Percentiles rank a stretch among this genome's conserved stretches.
Conservation (phyloP, 2,797 vertebrate species). For the Morus bassanus region DNA sequence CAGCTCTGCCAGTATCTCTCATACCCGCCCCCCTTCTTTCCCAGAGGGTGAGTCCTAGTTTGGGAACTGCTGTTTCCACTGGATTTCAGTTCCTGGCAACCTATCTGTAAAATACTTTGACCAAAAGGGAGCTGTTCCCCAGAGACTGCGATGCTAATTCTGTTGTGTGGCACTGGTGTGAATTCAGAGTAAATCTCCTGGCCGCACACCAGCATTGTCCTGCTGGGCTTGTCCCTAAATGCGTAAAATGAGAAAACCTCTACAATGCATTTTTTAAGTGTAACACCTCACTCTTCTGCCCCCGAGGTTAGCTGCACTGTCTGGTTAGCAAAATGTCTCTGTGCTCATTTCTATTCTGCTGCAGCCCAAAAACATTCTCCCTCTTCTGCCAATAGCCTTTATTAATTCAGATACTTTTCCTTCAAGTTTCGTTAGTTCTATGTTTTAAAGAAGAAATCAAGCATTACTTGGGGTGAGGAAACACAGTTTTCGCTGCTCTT, state of each 20-base stretch:
- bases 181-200: slow-evolving; percentile 1
- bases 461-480: not conserved
- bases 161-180: not conserved
- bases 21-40: not conserved
- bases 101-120: slow-evolving; percentile 40
- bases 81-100: slow-evolving; percentile 18
- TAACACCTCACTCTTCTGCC: not conserved
- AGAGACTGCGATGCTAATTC: slow-evolving; percentile 3
- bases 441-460: not conserved
- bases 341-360: not conserved
- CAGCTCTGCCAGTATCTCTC: not conserved
- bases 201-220: rapidly evolving
- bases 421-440: not conserved
- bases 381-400: not conserved
- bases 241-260: not conserved
- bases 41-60: slow-evolving; percentile 3
- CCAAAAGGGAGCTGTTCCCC: slow-evolving; percentile 20
- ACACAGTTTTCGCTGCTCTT: not conserved
- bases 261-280: not conserved
- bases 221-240: not conserved
- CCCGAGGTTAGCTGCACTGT: not conserved
- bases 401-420: not conserved
- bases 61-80: slow-evolving; percentile 31
- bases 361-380: not conserved
- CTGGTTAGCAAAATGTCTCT: not conserved